Percentiles rank a stretch among this genome's conserved stretches.
Conservation (phyloP, 2,888 invertebrate genomes). For the Cenopis cana region DNA sequence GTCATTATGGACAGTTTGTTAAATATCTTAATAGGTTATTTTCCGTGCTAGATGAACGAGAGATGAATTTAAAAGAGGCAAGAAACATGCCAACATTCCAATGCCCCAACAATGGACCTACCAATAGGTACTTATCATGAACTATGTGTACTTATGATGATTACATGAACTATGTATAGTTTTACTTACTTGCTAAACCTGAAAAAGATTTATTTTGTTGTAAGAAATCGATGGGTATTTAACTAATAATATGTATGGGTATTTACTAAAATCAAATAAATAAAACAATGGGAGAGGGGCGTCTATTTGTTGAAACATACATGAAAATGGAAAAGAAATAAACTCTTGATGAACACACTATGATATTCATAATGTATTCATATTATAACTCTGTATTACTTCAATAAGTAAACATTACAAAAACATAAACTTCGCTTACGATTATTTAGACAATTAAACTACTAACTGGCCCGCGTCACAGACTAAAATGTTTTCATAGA, state of each 20-base stretch:
- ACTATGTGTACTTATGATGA: no score
- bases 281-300: no score
- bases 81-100: constrained; percentile 17
- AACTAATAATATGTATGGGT: no score
- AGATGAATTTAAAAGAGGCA: constrained; percentile 22
- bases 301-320: no score
- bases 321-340: no score
- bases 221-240: no score
- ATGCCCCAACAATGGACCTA: not conserved
- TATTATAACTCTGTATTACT: not conserved
- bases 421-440: constrained; percentile 4
- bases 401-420: not conserved
- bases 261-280: no score
- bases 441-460: constrained; percentile 25
- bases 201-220: no score
- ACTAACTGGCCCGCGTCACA: constrained; percentile 33
- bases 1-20: constrained; percentile 13
- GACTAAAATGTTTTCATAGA: constrained; percentile 38
- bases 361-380: no score
- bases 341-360: not conserved
- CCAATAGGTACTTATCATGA: no score
- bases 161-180: no score
- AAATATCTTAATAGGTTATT: constrained; percentile 19
- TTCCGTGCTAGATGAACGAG: not conserved
- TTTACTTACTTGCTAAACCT: no score